Conservation (phyloP, 2,797 vertebrate genomes). For the Hipposideros larvatus region DNA sequence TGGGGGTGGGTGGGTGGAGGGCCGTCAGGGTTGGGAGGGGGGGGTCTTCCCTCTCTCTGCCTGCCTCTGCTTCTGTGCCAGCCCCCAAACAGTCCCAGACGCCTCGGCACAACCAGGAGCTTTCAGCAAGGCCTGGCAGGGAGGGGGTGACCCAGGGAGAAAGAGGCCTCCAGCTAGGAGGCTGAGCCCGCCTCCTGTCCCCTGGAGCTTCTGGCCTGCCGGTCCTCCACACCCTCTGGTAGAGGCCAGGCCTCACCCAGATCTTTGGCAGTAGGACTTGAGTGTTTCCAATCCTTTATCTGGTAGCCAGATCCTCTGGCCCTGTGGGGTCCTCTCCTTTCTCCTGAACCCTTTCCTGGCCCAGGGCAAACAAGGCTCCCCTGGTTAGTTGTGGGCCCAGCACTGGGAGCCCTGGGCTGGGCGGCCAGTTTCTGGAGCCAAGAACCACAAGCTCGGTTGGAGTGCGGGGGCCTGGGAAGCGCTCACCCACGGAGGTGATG, state of each 20-base stretch:
- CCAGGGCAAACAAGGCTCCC: slow-evolving; percentile 31
- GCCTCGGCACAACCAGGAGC: not conserved
- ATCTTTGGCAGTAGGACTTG: not conserved
- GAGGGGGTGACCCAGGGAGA: not conserved
- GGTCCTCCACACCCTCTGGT: fast-evolving
- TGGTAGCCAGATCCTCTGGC: slow-evolving; percentile 57
- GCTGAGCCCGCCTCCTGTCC: not conserved
- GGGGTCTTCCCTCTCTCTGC: not conserved
- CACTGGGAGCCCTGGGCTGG: slow-evolving; percentile 46
- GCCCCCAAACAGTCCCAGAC: not conserved
- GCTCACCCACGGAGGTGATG: slow-evolving; percentile 60
- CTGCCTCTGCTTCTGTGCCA: not conserved
- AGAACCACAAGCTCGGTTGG: slow-evolving; percentile 60
- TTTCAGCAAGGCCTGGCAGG: not conserved
- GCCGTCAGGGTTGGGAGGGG: not conserved
- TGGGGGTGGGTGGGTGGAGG: not conserved
- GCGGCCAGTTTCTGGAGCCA: slow-evolving; percentile 52
- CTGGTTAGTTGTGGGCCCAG: not conserved
- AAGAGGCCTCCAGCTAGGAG: not conserved
- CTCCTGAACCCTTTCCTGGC: not conserved
- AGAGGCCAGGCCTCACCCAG: not conserved
- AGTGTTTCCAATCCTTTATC: slow-evolving; percentile 25
- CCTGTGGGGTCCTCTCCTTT: not conserved
- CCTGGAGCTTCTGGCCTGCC: not conserved
- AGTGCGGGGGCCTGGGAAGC: not conserved